Base-by-base conservation (phyloP, 2,888 invertebrate species). In the Prionchulus punctatus region DNA sequence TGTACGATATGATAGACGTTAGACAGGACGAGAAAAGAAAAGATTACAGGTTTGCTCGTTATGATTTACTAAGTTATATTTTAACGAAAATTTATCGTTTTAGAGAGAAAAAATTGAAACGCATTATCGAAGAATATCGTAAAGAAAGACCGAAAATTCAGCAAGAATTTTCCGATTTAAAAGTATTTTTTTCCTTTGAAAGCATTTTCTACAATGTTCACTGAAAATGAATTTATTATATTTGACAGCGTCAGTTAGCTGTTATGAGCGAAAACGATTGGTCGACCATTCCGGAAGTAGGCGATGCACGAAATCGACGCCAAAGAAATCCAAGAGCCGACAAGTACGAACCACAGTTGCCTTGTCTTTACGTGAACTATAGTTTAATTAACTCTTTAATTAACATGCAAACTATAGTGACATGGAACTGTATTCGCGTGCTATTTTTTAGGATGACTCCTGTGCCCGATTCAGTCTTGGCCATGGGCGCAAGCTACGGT, bases 131-230 rank as follows among this genome's bases (percentile, higher is more conserved):
- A 70, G 84, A 85, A 72, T 98, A 91, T 75, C 87, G 98, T 68
- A 92, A 94, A 72, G 98, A 98, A 72, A 80, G 86, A 60, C 96
- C 96, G 1, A 98, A 98, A 78, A 98, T 98, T 66, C 96, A 99
- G 70, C 98, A 98, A 70, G 94, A 96, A 70, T 99, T 99, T 72
- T 92, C 91, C 12, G 98, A 99, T 75, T 76, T 99, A 25, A 96
- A 98, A 73, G 74, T 73, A 60, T 30, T 27, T 27, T 23, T 47
- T 43, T 53, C 23, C 4, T 56, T 12, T 45, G 36, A 18, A 12
- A 36, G 7, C 12, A 36, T 7, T 36, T 12, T 26, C 7, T 25
- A 26, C 26, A 25, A 48, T 48, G 7, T 48, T n/a, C 25, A 7
- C 48, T 25, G 23, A 48, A 48, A 48, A 12, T n/a, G 48, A 54